A percentile compares a stretch with the other conserved stretches of the same genome.
Conservation (phyloP, 2,888 invertebrate genomes). For the Eupithecia dodoneata region DNA sequence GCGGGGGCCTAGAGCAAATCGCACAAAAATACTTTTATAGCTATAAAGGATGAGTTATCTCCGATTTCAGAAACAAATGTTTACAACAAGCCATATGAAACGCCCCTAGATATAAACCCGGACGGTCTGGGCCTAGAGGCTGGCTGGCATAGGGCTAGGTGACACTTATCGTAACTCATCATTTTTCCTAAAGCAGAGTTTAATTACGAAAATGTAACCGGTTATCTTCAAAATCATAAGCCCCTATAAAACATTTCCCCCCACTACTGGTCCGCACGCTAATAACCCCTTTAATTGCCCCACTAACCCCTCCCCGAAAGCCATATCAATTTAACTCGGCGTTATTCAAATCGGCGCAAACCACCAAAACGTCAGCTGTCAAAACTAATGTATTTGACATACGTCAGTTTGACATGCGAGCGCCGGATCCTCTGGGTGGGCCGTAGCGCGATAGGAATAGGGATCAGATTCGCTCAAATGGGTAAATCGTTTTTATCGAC, state of each 20-base stretch:
- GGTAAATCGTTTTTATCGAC: constrained; percentile 32
- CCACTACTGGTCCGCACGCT: neutral
- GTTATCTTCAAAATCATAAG: neutral
- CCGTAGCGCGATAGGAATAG: constrained; percentile 16
- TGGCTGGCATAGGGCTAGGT: neutral
- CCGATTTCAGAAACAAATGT: neutral
- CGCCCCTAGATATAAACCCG: no score
- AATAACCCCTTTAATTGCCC: constrained; percentile 11
- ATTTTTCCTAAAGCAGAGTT: neutral
- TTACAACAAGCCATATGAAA: no score
- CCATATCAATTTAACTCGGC: constrained; percentile 30
- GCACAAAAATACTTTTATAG: neutral
- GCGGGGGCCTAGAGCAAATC: neutral
- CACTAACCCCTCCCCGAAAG: constrained; percentile 19
- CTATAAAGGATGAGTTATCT: neutral
- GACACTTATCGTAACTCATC: neutral
- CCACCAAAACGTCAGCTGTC: constrained; percentile 33
- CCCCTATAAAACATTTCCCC: neutral
- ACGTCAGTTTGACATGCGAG: constrained; percentile 34
- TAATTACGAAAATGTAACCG: neutral
- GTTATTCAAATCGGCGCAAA: constrained; percentile 35
- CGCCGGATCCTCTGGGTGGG: neutral
- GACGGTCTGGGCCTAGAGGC: neutral
- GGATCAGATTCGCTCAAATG: constrained; percentile 12
- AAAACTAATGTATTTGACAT: constrained; percentile 29